Evolutionary conservation across 2,113 vertebrate species (phyloP).

Genomic region (Myxocyprinus asiaticus): DNA sequence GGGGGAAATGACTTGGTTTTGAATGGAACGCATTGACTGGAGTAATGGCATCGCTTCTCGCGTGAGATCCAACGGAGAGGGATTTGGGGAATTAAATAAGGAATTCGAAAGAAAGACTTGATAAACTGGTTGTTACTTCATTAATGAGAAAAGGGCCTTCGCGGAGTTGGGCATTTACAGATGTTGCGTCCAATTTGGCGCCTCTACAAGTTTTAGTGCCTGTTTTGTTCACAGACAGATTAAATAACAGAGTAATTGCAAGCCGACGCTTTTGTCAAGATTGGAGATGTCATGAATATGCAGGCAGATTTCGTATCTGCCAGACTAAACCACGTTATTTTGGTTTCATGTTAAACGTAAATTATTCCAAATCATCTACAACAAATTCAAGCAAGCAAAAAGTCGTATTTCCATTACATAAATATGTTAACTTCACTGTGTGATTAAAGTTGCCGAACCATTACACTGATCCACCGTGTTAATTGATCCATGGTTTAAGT

Average conservation of each 20-base stretch:
- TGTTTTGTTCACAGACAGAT: constrained; percentile 70
- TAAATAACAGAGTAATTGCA: constrained; percentile 76
- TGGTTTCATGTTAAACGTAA: not conserved
- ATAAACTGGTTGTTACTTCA: constrained; percentile 85
- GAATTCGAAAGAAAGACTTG: constrained; percentile 70
- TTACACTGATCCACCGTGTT: not conserved
- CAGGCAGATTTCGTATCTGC: not conserved
- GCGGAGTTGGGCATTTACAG: constrained; percentile 72
- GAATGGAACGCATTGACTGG: constrained; percentile 82
- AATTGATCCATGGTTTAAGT: not conserved
- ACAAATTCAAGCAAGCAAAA: too few species aligned
- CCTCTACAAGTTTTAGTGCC: constrained; percentile 71
- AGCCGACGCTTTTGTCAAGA: constrained; percentile 70
- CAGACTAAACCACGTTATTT: not conserved
- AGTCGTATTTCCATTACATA: too few species aligned
- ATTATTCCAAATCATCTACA: not conserved
- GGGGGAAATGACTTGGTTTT: constrained; percentile 72
- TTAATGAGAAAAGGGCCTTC: constrained; percentile 79
- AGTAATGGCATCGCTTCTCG: constrained; percentile 73
- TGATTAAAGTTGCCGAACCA: too few species aligned
- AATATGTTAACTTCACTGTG: too few species aligned
- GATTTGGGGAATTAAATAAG: constrained; percentile 64
- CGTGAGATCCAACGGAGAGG: constrained; percentile 63
- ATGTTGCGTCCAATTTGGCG: constrained; percentile 79
- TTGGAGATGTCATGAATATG: constrained; percentile 51